These are phyloP conservation scores for Microcebus griseorufus DNA, from an alignment of 2,113 vertebrate species.

Conservation along the genomic window DNA sequence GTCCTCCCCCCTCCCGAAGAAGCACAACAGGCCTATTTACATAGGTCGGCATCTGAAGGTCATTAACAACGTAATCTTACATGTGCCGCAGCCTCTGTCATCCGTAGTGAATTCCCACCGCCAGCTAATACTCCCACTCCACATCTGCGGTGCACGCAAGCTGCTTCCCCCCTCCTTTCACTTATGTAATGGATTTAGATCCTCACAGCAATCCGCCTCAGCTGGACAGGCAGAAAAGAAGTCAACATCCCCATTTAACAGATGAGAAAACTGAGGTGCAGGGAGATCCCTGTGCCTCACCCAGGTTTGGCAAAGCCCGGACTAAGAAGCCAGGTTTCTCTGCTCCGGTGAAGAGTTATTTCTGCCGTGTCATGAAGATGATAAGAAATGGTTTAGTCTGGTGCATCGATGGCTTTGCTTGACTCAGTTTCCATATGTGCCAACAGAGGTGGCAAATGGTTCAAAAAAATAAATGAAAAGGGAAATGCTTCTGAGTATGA, in stretches of 20 bases:
- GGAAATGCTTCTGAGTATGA: not conserved
- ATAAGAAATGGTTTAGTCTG: not conserved
- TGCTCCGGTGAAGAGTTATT: not conserved
- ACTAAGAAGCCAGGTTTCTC: not conserved
- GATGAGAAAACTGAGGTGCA: not conserved
- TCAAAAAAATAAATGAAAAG: not conserved
- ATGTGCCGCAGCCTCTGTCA: constrained; percentile 52
- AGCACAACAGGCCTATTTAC: constrained; percentile 77
- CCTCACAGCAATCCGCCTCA: not conserved
- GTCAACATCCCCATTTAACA: not conserved
- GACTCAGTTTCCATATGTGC: not conserved
- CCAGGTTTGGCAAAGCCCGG: not conserved
- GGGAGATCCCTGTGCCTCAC: not conserved
- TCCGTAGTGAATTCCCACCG: not conserved
- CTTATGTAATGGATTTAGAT: not conserved
- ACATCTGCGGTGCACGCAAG: rapidly evolving
- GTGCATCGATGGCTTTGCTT: not conserved
- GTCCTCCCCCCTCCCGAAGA: not conserved
- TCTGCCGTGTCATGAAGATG: not conserved
- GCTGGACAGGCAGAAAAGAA: not conserved
- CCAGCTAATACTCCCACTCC: not conserved
- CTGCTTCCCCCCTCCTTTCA: not conserved
- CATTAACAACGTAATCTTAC: constrained; percentile 78
- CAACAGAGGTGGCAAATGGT: not conserved
- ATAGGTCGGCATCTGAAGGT: constrained; percentile 76